Evolutionary conservation across 2,888 invertebrate species (phyloP).

Genomic region (Spatulosminthurus flaviceps): DNA sequence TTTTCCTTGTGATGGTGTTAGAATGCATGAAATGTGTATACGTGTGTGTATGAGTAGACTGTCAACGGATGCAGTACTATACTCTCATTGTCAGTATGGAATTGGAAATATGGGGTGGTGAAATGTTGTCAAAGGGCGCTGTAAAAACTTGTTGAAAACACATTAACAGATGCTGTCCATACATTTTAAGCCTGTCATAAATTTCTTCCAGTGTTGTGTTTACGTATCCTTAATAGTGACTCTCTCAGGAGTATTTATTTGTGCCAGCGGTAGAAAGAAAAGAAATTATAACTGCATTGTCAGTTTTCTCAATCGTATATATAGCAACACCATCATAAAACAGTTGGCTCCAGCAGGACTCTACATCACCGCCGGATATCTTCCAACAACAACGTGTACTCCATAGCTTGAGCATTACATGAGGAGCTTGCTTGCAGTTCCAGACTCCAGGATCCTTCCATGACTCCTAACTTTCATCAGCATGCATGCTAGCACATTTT

Average conservation of each 20-base stretch:
- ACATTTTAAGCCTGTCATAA: constrained; percentile 47
- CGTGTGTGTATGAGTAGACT: no score
- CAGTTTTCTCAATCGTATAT: background rate
- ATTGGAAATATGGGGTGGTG: no score
- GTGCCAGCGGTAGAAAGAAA: constrained; percentile 33
- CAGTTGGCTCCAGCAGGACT: constrained; percentile 39
- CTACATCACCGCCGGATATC: background rate
- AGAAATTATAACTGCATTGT: constrained; percentile 28
- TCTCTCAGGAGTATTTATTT: constrained; percentile 33
- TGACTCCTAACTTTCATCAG: background rate
- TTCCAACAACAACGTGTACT: no score
- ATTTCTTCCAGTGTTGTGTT: constrained; percentile 37
- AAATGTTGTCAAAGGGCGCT: constrained; percentile 23
- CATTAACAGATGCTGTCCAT: constrained; percentile 48
- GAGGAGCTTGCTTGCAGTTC: background rate
- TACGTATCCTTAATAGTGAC: constrained; percentile 35
- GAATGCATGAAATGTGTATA: no score
- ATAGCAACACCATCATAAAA: constrained; percentile 23
- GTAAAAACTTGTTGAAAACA: constrained; percentile 44
- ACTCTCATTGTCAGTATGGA: no score
- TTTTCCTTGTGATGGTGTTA: background rate
- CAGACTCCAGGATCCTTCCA: background rate
- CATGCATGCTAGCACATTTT: background rate
- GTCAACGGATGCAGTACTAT: no score
- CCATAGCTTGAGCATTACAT: no score